Percentiles rank a stretch among this genome's conserved stretches.
Conservation (phyloP, 2,888 invertebrate genomes). For the Entomobrya proxima region DNA sequence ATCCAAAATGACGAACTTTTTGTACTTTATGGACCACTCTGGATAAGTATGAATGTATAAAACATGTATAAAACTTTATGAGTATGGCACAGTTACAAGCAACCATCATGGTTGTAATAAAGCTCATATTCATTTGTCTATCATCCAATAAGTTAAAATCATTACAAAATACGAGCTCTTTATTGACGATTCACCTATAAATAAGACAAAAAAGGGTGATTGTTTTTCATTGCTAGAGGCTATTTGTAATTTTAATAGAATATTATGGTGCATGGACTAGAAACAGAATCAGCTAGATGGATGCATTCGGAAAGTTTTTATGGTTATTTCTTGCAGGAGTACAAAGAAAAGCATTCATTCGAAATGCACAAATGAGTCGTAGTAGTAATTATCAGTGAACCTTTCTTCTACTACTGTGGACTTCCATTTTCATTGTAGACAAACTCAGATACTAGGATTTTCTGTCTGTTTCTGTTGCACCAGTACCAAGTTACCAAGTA, state of each 20-base stretch:
- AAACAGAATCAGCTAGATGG: no score
- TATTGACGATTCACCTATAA: slow-evolving; percentile 10
- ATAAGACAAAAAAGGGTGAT: background rate
- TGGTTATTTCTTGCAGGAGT: background rate
- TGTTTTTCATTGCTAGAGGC: background rate
- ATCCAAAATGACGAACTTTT: no score
- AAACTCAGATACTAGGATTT: no score
- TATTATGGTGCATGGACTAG: no score
- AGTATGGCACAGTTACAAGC: background rate
- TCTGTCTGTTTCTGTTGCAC: no score
- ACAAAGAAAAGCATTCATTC: background rate
- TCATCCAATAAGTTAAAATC: background rate
- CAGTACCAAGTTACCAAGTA: no score
- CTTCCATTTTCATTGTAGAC: no score
- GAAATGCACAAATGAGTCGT: background rate
- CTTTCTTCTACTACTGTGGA: no score
- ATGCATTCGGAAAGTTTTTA: slow-evolving; percentile 12
- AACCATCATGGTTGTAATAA: background rate
- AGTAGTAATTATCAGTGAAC: no score
- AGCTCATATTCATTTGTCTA: background rate
- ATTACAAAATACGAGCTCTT: background rate
- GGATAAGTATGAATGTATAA: background rate
- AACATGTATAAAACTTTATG: background rate
- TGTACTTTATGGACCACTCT: no score
- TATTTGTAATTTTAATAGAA: background rate